These are phyloP conservation scores for Apistogramma diplotaenia DNA, from an alignment of 2,113 vertebrate genomes.

Conservation along the genomic window DNA sequence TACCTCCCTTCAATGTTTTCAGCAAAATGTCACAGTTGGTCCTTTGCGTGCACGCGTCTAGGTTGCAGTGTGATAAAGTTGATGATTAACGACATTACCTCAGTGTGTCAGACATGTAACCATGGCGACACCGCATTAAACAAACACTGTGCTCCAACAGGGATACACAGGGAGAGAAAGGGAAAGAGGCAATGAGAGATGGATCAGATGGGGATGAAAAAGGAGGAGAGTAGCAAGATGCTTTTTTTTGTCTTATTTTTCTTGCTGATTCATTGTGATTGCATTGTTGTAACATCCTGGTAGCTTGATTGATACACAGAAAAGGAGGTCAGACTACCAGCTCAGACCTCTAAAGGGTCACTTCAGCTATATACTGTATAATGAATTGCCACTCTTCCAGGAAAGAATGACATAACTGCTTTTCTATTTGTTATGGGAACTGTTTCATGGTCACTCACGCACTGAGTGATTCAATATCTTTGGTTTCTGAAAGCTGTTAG, in stretches of 20 bases:
- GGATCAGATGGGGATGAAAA: not conserved
- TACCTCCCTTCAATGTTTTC: not conserved
- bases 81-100: slow-evolving; percentile 70
- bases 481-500: slow-evolving; percentile 34
- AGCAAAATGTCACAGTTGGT: slow-evolving; percentile 32
- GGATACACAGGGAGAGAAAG: not conserved
- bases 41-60: slow-evolving; percentile 1
- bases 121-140: slow-evolving; percentile 62
- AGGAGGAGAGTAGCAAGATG: not conserved
- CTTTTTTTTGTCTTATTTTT: not conserved
- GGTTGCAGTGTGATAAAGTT: slow-evolving; percentile 58
- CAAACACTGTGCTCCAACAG: slow-evolving; percentile 61
- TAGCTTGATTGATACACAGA: slow-evolving; percentile 10
- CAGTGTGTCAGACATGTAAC: slow-evolving; percentile 63
- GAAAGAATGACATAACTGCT: slow-evolving; percentile 37
- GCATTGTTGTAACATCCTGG: slow-evolving; percentile 14
- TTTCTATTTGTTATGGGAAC: slow-evolving; percentile 34
- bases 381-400: slow-evolving; percentile 29
- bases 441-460: slow-evolving; percentile 2
- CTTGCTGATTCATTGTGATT: not conserved
- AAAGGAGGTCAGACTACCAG: not conserved
- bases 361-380: slow-evolving; percentile 2
- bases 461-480: slow-evolving; percentile 25
- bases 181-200: not conserved
- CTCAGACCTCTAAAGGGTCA: slow-evolving; percentile 17